phyloP scores from a whole-genome alignment of 2,113 vertebrate species.

The Perognathus longimembris region DNA sequence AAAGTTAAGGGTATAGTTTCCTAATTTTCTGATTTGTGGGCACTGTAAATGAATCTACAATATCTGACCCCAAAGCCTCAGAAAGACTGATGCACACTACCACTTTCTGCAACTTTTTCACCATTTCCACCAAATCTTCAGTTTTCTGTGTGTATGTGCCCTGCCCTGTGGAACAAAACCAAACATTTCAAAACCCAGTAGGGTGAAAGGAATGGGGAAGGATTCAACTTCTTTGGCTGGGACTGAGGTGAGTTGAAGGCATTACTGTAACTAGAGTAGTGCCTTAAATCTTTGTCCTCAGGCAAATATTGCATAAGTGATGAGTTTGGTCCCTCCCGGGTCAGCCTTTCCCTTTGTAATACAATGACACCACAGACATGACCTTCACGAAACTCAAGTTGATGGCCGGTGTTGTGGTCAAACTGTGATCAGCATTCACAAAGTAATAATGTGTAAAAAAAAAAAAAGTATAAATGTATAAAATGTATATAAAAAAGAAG shows the following conservation, averaged over 20 bases:
- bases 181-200: neutral
- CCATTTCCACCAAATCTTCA: constrained; percentile 75
- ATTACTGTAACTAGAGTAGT: no score
- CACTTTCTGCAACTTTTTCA: constrained; percentile 77
- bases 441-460: no score
- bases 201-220: neutral
- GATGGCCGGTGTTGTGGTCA: no score
- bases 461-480: no score
- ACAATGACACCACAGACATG: no score
- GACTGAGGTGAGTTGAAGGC: neutral
- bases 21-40: neutral
- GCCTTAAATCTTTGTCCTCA: no score
- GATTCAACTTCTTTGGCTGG: neutral
- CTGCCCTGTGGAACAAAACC: constrained; percentile 62
- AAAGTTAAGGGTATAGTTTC: neutral
- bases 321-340: no score
- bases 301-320: no score
- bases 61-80: constrained; percentile 25
- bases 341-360: no score
- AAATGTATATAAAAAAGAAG: no score
- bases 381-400: neutral
- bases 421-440: no score
- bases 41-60: neutral
- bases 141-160: constrained; percentile 57
- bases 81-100: neutral